Base-by-base conservation (phyloP, 2,888 invertebrate species). In the Neuroscelio doddi region DNA sequence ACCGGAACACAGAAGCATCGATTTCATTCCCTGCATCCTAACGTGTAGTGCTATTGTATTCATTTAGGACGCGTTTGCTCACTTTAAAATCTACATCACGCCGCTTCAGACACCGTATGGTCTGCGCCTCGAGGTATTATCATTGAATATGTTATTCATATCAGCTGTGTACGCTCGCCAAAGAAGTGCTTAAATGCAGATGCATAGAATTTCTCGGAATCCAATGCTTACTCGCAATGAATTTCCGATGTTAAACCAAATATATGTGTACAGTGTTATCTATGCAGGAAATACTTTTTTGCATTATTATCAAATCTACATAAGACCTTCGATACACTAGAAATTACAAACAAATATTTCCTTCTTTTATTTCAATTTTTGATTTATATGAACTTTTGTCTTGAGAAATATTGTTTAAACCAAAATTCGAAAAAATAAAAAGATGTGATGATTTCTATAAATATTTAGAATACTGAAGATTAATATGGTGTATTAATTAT, bases 31-130 rank as follows among this genome's bases (percentile, higher is more conserved):
- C 45, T 52, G 52, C 52, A 32, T 44, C 27, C 16, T n/a, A 34
- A 44, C 52, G 34, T 36, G 52, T 21, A 53, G 36, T 55, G 39
- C 58, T 66, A 68, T 71, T 70, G 66, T 68, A 44, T 66, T 47
- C 63, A 47, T 7, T 34, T 30, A 44, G 53, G 14, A 49, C 26
- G 21, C 39, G 52, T 45, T 66, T 57, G 50, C 38, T 47, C 49
- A 49, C 58, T 66, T 64, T 63, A 70, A 69, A 70, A 64, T 64
- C 64, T 67, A 51, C 59, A 59, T 26, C 52, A 46, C 44, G 41
- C 49, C 38, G 55, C 49, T 39, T 57, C 42, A 57, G 57, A 42
- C 41, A 57, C 34, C 42, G 50, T 41, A 38, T 16, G 41, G 41
- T 41, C 32, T 38, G 30, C 53, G 17, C 45, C 34, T 21, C 53